Evolutionary conservation across 2,888 invertebrate genomes (phyloP), one percentile per base, ranked within the genome.

Genomic region (Orgyia antiqua): DNA sequence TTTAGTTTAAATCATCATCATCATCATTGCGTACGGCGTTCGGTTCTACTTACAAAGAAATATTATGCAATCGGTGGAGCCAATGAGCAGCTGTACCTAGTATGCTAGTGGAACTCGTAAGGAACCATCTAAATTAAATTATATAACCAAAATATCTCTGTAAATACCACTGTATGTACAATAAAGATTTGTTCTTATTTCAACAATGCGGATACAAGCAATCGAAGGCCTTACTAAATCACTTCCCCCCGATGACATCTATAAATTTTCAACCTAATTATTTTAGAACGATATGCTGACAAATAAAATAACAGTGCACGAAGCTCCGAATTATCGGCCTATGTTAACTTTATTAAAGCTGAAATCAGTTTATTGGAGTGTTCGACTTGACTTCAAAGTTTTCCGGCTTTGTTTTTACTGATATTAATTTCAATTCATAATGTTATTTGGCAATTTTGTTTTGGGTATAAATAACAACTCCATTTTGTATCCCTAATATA

Each of bases 201-300:
- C 66, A 67, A 68, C 68, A 71, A 70, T 62, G 57, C 60, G 63
- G 69, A 71, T 53, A 58, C 42, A 37, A 43, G 40, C 48, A 34
- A 51, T 38, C 29, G 37, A 35, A 38, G 40, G 39, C 37, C 42
- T 40, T 57, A 51, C 52, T 76, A 77, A 82, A 78, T 79, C 74
- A 74, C 63, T 51, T 13, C 42, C 48, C 45, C 51, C 55, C 66
- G 67, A 74, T 74, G 78, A 75, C 79, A 75, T 69, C 82, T 61
- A 83, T 83, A 83, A 83, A 83, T 83, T 75, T 67, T 56, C 48
- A 55, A 68, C 70, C 71, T 74, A 79, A 83, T 83, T 83, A 80
- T 77, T 73, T 69, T 44, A 64, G 67, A 73, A 58, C 68, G 68
- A 69, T 69, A 75, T 62, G 67, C 71, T 67, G 64, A 69, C 73